Evolutionary conservation across 2,113 vertebrate species (phyloP), one percentile per base, ranked within the genome.

Genomic region (Callopanchax toddi): DNA sequence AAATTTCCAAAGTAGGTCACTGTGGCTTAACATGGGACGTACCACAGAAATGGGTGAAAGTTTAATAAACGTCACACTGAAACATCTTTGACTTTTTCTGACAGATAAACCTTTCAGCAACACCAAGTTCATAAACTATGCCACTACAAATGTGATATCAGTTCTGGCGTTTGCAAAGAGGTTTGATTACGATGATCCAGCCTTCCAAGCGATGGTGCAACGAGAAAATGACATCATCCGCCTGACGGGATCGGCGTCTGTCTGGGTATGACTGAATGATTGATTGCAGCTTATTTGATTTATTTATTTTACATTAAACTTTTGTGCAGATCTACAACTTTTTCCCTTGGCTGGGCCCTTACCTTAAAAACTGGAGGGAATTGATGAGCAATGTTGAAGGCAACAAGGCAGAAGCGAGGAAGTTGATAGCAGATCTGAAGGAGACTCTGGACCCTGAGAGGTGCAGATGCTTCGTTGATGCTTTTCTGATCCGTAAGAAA

Each of bases 131-230:
- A 52, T 88, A 11, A 62, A 55, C 53, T 87, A 74, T 60, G 85
- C 90, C 1, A 42, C 84, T 7, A 88, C 90, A 60, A 92, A 92
- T 70, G 85, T 91, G 16, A 89, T 91, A 64, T 88, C 76, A 1
- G 60, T 77, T 12, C 69, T 91, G 39, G 74, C 91, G 42, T 92
- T 86, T 52, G 89, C 89, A 42, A 86, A 37, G 39, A 84, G 87
- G 32, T 92, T 90, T 81, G 86, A 89, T 21, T 92, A 91, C 61
- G 54, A 50, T 1, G 89, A 92, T 44, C 73, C 79, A 1, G 34
- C 11, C 3, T 81, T 91, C 18, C 60, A 58, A 40, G 22, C 22
- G 2, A 63, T 83, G 44, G 65, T 88, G n/a, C 39, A 55, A 1
- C 53, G 51, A 52, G 34, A 66, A 17, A 36, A 55, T 4, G 20